Base-by-base conservation (phyloP, 2,113 vertebrate species). In the Argyrosomus japonicus region DNA sequence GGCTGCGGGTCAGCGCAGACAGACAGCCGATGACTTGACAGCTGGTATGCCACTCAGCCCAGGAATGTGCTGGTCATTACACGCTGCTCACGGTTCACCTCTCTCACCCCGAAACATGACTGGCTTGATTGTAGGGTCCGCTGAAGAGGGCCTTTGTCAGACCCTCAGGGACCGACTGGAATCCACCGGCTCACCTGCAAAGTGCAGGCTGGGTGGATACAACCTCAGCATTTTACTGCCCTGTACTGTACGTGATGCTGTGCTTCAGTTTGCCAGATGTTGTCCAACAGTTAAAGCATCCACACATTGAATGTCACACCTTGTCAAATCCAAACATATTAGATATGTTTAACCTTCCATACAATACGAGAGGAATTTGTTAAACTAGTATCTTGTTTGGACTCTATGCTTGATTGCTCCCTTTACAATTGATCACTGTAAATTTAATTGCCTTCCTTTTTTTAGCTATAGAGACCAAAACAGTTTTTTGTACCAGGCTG, bases 11-110 rank as follows among this genome's bases (percentile, higher is more conserved):
- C 82, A 82, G 87, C 13, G 77, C 85, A 57, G 88, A 71, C 85
- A 77, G 80, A 69, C 85, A 75, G 80, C 80, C 82, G 2, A 17
- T 73, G 89, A 79, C 87, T 86, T 88, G 87, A 89, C 90, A 90
- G 88, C 87, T 90, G 94, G 93, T 88, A 94, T 94, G 89, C 87
- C 77, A 91, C 81, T 89, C 83, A 83, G 84, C 84, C 63, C 90
- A 91, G 92, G 94, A 95, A 95, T 95, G 94, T 79, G 88, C 84
- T 69, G 85, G 93, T 93, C 93, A 90, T 94, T 91, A 92, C 86
- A 50, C 40, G 70, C 62, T n/a, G 86, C 91, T 88, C 91, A 92
- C 72, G 86, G 77, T 93, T 93, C 93, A 93, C 90, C 92, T 91
- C 93, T 84, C 89, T 88, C 89, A 79, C 89, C 92, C 92, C 84